These are phyloP conservation scores for Cheilosia vernalis DNA, from an alignment of 2,888 invertebrate genomes.

Conservation along the genomic window DNA sequence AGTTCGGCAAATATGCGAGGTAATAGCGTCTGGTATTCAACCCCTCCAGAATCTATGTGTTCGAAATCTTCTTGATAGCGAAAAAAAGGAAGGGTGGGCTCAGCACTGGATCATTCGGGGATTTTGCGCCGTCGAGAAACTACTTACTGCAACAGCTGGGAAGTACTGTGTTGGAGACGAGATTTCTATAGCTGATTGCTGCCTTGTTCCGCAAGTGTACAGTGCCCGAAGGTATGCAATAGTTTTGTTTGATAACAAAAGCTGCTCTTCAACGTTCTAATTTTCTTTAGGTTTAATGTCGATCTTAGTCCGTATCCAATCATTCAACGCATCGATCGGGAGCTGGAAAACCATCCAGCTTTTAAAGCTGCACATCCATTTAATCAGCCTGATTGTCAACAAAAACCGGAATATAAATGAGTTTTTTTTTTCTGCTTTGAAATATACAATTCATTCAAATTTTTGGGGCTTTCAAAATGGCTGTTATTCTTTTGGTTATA, in stretches of 20 bases:
- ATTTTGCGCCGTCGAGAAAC: constrained; percentile 94
- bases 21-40: constrained; percentile 97
- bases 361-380: constrained; percentile 96
- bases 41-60: constrained; percentile 97
- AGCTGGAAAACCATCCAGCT: constrained; percentile 93
- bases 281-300: constrained; percentile 91
- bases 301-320: constrained; percentile 95
- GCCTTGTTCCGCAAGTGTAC: constrained; percentile 92
- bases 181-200: constrained; percentile 96
- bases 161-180: constrained; percentile 97
- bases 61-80: constrained; percentile 93
- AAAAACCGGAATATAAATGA: constrained; percentile 89
- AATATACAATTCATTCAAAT: background rate
- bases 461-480: too few species aligned
- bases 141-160: constrained; percentile 92
- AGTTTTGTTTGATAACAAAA: too few species aligned
- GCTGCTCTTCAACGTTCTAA: too few species aligned
- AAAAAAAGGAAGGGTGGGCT: constrained; percentile 96
- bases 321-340: constrained; percentile 93
- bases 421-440: background rate
- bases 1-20: constrained; percentile 96
- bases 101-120: constrained; percentile 96
- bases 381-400: constrained; percentile 97
- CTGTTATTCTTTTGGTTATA: too few species aligned
- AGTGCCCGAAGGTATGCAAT: too few species aligned